Evolutionary conservation across 1,140 invertebrate species (phyloP).

Genomic region (Apis cerana): DNA sequence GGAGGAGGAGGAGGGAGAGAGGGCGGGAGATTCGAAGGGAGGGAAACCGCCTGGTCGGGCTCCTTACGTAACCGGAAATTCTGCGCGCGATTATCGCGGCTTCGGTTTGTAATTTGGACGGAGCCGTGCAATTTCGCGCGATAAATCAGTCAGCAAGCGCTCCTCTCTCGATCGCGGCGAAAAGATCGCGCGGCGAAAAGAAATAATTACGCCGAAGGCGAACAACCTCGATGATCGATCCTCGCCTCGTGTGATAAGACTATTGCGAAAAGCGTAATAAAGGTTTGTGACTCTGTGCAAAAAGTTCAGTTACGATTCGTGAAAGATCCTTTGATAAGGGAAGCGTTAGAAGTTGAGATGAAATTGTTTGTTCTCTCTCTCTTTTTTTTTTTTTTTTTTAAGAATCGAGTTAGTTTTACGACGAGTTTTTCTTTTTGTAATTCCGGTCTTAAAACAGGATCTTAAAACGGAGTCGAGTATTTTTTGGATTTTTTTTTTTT

Average conservation of each 20-base stretch:
- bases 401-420: too few species aligned
- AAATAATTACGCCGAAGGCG: slow-evolving; percentile 23
- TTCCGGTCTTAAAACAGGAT: too few species aligned
- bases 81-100: slow-evolving; percentile 52
- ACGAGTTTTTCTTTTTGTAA: too few species aligned
- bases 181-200: slow-evolving; percentile 9
- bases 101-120: slow-evolving; percentile 53
- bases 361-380: too few species aligned
- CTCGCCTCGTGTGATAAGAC: background rate
- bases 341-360: too few species aligned
- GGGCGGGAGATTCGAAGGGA: background rate
- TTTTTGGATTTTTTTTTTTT: too few species aligned
- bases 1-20: background rate
- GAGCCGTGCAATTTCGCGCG: slow-evolving; percentile 54
- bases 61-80: slow-evolving; percentile 61
- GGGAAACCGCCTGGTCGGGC: slow-evolving; percentile 35
- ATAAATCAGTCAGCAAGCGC: slow-evolving; percentile 42
- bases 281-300: too few species aligned
- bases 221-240: slow-evolving; percentile 5
- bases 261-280: slow-evolving; percentile 14
- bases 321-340: too few species aligned
- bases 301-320: too few species aligned
- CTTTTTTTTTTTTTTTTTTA: too few species aligned
- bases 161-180: background rate
- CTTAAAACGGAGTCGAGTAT: too few species aligned